Conservation (phyloP, 1,140 invertebrate species). For the Drosophila auraria region DNA sequence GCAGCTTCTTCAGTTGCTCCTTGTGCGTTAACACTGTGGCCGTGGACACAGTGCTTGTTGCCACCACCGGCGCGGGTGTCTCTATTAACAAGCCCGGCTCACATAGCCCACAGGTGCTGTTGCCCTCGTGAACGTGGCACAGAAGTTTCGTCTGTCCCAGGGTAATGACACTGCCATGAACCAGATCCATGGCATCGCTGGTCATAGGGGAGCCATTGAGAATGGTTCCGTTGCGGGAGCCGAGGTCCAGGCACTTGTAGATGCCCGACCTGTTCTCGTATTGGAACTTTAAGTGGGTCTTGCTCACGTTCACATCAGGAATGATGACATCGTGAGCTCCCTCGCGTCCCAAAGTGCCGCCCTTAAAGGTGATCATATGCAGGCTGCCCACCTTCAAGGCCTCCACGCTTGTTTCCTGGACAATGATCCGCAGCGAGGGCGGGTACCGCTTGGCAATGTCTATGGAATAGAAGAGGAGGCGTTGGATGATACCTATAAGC, state of each 20-base stretch:
- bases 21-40: slow-evolving; percentile 86
- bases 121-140: slow-evolving; percentile 94
- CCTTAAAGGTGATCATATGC: slow-evolving; percentile 94
- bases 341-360: slow-evolving; percentile 94
- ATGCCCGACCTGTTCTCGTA: slow-evolving; percentile 87
- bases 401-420: slow-evolving; percentile 89
- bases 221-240: slow-evolving; percentile 94
- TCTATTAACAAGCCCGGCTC: slow-evolving; percentile 92
- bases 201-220: slow-evolving; percentile 92
- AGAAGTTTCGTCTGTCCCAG: slow-evolving; percentile 90
- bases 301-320: slow-evolving; percentile 92
- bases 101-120: slow-evolving; percentile 94
- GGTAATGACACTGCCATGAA: slow-evolving; percentile 91
- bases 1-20: slow-evolving; percentile 91
- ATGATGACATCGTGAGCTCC: slow-evolving; percentile 91
- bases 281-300: slow-evolving; percentile 92
- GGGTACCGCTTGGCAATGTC: slow-evolving; percentile 91
- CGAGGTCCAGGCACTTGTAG: slow-evolving; percentile 92
- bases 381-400: slow-evolving; percentile 91
- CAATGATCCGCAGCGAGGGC: slow-evolving; percentile 94
- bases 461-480: slow-evolving; percentile 62
- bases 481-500: background rate
- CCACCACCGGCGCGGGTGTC: slow-evolving; percentile 4
- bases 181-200: slow-evolving; percentile 88
- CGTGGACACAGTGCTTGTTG: slow-evolving; percentile 16